Base-by-base conservation (phyloP, 2,888 invertebrate genomes). In the Luperina nickerlii region DNA sequence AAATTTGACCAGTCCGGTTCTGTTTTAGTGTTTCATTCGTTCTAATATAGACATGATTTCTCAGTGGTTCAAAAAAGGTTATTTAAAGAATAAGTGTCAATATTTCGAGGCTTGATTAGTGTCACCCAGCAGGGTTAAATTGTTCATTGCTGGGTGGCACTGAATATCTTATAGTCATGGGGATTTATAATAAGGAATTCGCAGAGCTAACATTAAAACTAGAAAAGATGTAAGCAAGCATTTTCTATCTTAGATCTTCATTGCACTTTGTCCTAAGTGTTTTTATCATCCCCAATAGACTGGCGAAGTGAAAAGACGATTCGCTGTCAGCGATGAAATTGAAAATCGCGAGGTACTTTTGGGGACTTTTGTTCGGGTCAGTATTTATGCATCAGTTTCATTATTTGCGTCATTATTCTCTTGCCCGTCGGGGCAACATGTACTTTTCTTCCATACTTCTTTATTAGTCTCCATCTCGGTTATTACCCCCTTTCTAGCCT, bases 151-250 rank as follows among this genome's bases (percentile, higher is more conserved):
- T 83, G 70, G 75, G 67, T 71, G 70, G 24, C 70, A 67, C 74
- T 15, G 24, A 32, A 66, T 38, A 24, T 42, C 6, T 9, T 1
- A 24, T 0, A 60, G 9, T 7, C 32, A 84, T 83, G 74, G 68
- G 74, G 42, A 78, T 74, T 65, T 84, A 72, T 62, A 83, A 62
- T 62, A 83, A 68, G 45, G 84, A 87, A 68, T 32, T 78, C 27
- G 86, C 86, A 57, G 72, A 81, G 6, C 38, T 83, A 24, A 27
- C 48, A 1, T 27, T 51, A 27, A 83, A 62, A 57, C 32, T 82
- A 54, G 27, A 38, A 45, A 32, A 67, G 7, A 83, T 62, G 74
- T 74, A 83, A 86, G 78, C 73, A 63, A 72, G 11, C 24, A 81
- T 76, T 62, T 48, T 54, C 20, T 63, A 24, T 32, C 18, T n/a